Evolutionary conservation across 1,140 invertebrate species (phyloP).

Genomic region (Coboldia fuscipes): DNA sequence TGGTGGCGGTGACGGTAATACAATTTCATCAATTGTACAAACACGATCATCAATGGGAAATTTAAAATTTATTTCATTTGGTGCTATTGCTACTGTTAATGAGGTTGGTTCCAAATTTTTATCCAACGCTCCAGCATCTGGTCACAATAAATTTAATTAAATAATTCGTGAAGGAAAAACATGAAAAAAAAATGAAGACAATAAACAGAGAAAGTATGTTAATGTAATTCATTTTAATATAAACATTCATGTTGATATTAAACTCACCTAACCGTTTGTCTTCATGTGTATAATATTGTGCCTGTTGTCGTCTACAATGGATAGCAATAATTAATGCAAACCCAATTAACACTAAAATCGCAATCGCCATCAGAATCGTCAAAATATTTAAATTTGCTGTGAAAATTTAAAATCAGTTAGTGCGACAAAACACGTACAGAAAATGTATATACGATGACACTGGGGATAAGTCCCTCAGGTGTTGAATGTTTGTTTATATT

Average conservation of each 20-base stretch:
- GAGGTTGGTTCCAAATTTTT: constrained; percentile 7
- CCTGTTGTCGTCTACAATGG: constrained; percentile 34
- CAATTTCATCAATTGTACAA: constrained; percentile 19
- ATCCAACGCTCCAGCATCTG: constrained; percentile 7
- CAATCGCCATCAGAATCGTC: constrained; percentile 19
- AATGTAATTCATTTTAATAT: no score
- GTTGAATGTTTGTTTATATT: not conserved
- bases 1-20: constrained; percentile 13
- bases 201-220: no score
- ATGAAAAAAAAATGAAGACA: not conserved
- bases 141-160: no score
- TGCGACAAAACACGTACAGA: no score
- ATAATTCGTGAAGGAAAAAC: not conserved
- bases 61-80: constrained; percentile 20
- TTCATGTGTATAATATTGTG: constrained; percentile 43
- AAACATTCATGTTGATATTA: no score
- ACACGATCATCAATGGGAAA: constrained; percentile 20
- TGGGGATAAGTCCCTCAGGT: no score
- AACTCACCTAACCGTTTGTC: constrained; percentile 24
- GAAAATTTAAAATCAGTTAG: no score
- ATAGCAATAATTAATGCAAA: constrained; percentile 23
- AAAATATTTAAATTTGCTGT: constrained; percentile 19
- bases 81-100: constrained; percentile 8
- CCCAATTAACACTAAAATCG: constrained; percentile 18
- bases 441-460: no score